These are phyloP conservation scores for Microcaecilia unicolor DNA, from an alignment of 2,797 vertebrate species.

Conservation along the genomic window DNA sequence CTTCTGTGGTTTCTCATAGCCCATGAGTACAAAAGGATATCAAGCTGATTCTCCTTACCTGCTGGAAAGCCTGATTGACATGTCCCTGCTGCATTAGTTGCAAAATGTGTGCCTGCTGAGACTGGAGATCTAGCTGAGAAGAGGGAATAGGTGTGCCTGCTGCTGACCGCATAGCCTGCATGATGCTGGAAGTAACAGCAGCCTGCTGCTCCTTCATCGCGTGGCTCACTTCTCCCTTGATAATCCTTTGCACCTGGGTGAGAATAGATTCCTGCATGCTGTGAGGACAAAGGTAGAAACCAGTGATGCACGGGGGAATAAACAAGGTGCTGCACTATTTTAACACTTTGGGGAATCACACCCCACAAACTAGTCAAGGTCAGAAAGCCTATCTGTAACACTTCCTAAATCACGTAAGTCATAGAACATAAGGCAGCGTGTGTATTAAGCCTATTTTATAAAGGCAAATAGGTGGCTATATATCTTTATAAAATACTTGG, in stretches of 20 bases:
- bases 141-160: conserved; percentile 87
- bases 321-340: too few relatives aligned
- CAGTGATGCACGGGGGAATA: too few relatives aligned
- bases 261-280: conserved; percentile 94
- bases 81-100: conserved; percentile 94
- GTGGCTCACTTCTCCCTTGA: conserved; percentile 89
- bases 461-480: too few relatives aligned
- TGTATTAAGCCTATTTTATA: too few relatives aligned
- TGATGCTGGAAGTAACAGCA: conserved; percentile 88
- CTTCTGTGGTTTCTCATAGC: too few relatives aligned
- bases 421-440: too few relatives aligned
- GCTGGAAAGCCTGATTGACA: conserved; percentile 96
- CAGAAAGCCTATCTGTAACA: too few relatives aligned
- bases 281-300: background rate
- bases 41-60: too few relatives aligned
- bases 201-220: conserved; percentile 97
- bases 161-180: conserved; percentile 95
- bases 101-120: conserved; percentile 86
- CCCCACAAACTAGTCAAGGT: too few relatives aligned
- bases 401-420: too few relatives aligned
- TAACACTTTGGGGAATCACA: too few relatives aligned
- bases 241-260: conserved; percentile 86
- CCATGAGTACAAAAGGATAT: background rate
- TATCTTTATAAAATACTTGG: too few relatives aligned
- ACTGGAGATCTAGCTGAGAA: conserved; percentile 86